Evolutionary conservation across 1,140 invertebrate genomes (phyloP).

Genomic region (Scaptomyza graminum): DNA sequence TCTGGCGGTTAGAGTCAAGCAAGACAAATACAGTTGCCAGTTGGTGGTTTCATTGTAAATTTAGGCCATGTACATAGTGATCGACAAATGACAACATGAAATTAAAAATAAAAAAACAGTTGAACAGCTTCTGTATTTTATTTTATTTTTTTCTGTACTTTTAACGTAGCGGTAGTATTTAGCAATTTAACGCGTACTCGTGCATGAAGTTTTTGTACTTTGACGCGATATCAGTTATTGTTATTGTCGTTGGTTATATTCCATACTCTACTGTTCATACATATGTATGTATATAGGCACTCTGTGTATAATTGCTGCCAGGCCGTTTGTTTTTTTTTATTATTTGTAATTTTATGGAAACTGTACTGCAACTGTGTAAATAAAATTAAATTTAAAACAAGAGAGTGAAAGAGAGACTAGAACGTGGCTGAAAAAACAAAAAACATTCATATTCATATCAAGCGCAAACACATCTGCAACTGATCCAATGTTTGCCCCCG

Average conservation of each 20-base stretch:
- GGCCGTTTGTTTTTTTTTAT: slow-evolving; percentile 53
- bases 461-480: slow-evolving; percentile 67
- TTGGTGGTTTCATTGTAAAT: slow-evolving; percentile 64
- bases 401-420: slow-evolving; percentile 6
- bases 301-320: slow-evolving; percentile 61
- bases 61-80: slow-evolving; percentile 69
- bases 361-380: slow-evolving; percentile 78
- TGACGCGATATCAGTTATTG: slow-evolving; percentile 71
- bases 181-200: slow-evolving; percentile 80
- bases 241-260: slow-evolving; percentile 49
- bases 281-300: slow-evolving; percentile 17
- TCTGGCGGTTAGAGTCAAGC: slow-evolving; percentile 34
- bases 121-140: slow-evolving; percentile 49
- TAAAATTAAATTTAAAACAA: slow-evolving; percentile 64
- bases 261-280: not conserved
- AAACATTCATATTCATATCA: slow-evolving; percentile 52
- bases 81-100: slow-evolving; percentile 50
- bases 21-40: slow-evolving; percentile 74
- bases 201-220: slow-evolving; percentile 80
- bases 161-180: slow-evolving; percentile 75
- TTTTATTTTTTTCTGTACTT: slow-evolving; percentile 40
- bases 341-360: slow-evolving; percentile 80
- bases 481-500: slow-evolving; percentile 50
- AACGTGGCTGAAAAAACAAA: slow-evolving; percentile 48
- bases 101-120: slow-evolving; percentile 55